Conservation (phyloP, 2,888 invertebrate species). For the Agrilus biguttatus region DNA sequence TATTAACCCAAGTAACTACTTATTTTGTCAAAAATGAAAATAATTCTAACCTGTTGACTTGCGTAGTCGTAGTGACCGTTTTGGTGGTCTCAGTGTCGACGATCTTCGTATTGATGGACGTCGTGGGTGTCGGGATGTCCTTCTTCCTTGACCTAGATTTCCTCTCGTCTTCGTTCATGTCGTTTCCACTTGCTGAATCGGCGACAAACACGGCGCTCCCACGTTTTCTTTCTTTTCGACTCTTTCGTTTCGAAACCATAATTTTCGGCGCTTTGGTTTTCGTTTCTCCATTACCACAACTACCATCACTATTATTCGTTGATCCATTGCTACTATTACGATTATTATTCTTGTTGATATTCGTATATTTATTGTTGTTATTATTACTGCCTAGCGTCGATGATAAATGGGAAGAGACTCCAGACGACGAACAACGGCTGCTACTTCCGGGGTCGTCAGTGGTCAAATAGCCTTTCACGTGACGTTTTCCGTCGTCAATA, state of each 20-base stretch:
- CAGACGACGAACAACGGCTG: too few relatives aligned
- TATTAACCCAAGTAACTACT: too few relatives aligned
- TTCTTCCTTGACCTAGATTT: conserved; percentile 3
- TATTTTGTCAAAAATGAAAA: neutral
- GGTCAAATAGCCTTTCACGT: conserved; percentile 22
- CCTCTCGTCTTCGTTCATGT: conserved; percentile 6
- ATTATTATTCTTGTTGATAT: conserved; percentile 8
- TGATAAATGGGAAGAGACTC: conserved; percentile 13
- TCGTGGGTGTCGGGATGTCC: conserved; percentile 1
- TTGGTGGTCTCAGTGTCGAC: conserved; percentile 23
- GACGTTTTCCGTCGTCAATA: conserved; percentile 36
- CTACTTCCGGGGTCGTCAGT: conserved; percentile 28
- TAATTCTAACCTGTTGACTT: conserved; percentile 17
- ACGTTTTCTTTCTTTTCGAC: too few relatives aligned
- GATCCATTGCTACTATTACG: conserved; percentile 4
- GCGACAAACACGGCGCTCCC: too few relatives aligned
- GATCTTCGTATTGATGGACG: conserved; percentile 16
- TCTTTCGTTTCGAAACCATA: neutral
- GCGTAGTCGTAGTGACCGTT: conserved; percentile 23
- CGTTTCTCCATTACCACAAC: too few relatives aligned
- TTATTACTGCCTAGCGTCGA: conserved; percentile 1
- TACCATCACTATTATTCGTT: neutral
- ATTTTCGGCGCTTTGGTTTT: neutral
- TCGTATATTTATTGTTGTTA: conserved; percentile 2
- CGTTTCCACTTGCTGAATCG: conserved; percentile 2